Evolutionary conservation across 2,888 invertebrate genomes (phyloP).

Genomic region (Nesidiocoris tenuis): DNA sequence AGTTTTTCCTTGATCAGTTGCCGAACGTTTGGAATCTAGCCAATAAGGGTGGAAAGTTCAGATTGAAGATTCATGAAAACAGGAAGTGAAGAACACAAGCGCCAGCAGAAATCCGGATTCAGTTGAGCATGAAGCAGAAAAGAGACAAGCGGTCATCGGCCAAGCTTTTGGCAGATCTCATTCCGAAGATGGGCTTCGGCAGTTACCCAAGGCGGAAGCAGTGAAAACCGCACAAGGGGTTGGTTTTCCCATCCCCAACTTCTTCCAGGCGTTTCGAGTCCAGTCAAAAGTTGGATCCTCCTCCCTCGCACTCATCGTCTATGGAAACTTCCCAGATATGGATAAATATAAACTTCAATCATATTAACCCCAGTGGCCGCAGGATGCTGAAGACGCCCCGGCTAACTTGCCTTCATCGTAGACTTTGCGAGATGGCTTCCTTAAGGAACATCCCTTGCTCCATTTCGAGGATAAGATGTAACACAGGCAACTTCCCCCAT

Average conservation of each 20-base stretch:
- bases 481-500: no score
- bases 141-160: conserved; percentile 20
- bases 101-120: neutral
- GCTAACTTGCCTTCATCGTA: neutral
- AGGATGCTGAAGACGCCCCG: neutral
- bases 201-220: neutral
- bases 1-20: no score
- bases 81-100: conserved; percentile 6
- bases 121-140: conserved; percentile 16
- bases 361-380: conserved; percentile 22
- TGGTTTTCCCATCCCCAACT: neutral
- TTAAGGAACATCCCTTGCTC: neutral
- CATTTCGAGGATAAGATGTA: neutral
- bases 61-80: neutral
- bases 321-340: neutral
- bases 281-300: neutral
- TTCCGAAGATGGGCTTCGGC: conserved; percentile 20
- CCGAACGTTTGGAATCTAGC: neutral
- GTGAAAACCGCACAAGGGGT: neutral
- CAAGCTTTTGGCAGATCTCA: conserved; percentile 16
- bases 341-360: conserved; percentile 35
- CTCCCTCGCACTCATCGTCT: neutral
- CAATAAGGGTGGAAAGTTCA: neutral
- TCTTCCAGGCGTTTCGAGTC: neutral
- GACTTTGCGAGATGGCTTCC: neutral